Evolutionary conservation across 2,113 vertebrate species (phyloP), one percentile per base, ranked within the genome.

Genomic region (Semnornis frantzii): DNA sequence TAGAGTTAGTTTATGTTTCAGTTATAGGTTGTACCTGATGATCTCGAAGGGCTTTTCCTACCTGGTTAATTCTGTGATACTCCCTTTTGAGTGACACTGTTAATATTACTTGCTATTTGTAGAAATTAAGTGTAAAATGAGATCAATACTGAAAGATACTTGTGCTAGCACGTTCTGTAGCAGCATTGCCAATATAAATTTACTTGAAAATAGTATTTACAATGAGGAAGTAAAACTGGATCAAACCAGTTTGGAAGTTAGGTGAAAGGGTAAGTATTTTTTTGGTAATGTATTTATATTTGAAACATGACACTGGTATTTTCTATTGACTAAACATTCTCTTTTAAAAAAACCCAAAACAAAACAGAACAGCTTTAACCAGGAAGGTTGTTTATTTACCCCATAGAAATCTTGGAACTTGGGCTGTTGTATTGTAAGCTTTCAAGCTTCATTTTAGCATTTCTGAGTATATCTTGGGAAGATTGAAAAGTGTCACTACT

Each of bases 301-400:
- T 80, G 48, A 94, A 96, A 89, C 92, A 90, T 34, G 37, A 18
- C 63, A 31, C n/a, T 78, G 78, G 57, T 10, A 23, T 91, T 90
- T 89, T 85, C n/a, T 95, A 8, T 93, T 97, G 88, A 85, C 60
- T 87, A 94, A 95, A 95, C 72, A 82, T 25, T 89, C 9, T n/a
- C 20, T 46, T 30, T 28, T 5, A 6, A 16, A 52, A 28, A 33
- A 54, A 80, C 52, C 52, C 54, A n/a, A 62, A 28, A 12, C 18
- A 55, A 55, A 89, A 62, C 44, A 85, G 62, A 27, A 5, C 18
- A 42, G 39, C 39, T 78, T 72, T 70, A 69, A 44, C 52, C 21
- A 10, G 42, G 34, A 54, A 33, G 20, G 37, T 62, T 10, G 6
- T 75, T 72, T 18, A 19, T 55, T 57, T 90, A 58, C 44, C 18